Conservation (phyloP, 2,888 invertebrate genomes). For the Drosophila kokeensis region DNA sequence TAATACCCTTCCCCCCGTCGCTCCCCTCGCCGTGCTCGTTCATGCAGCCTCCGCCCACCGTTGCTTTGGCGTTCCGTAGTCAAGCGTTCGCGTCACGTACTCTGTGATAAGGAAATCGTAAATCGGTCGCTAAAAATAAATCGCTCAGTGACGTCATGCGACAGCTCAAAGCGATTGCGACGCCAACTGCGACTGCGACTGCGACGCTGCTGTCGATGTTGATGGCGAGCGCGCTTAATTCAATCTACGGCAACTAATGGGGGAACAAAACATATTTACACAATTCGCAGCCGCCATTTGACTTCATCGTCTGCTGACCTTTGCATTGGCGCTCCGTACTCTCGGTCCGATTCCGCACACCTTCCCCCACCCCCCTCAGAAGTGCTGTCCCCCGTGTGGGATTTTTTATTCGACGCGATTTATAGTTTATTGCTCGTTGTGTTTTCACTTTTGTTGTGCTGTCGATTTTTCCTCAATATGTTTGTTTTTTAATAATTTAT, state of each 20-base stretch:
- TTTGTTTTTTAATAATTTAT: conserved; percentile 8
- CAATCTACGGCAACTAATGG: conserved; percentile 80
- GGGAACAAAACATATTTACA: conserved; percentile 24
- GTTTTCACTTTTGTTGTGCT: conserved; percentile 71
- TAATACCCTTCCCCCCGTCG: background rate
- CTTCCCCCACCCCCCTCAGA: background rate
- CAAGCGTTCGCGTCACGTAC: conserved; percentile 48
- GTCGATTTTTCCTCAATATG: conserved; percentile 17
- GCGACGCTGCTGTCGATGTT: conserved; percentile 2
- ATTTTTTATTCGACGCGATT: conserved; percentile 67
- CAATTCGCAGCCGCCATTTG: conserved; percentile 46
- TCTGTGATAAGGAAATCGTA: conserved; percentile 65
- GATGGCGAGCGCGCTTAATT: conserved; percentile 64
- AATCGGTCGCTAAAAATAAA: conserved; percentile 60
- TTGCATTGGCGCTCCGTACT: conserved; percentile 43
- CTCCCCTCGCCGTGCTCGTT: background rate
- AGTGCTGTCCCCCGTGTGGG: background rate
- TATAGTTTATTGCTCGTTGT: conserved; percentile 23
- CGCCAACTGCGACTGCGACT: background rate
- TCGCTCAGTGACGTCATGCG: conserved; percentile 60
- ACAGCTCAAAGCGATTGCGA: conserved; percentile 23
- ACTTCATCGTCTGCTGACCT: conserved; percentile 64
- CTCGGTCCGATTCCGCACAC: conserved; percentile 9
- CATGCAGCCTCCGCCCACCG: conserved; percentile 12
- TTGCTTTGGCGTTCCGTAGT: conserved; percentile 20